Percentiles rank a stretch among this genome's conserved stretches.
These are phyloP conservation scores for Keiferia lycopersicella DNA, from an alignment of 2,888 invertebrate genomes.

Conservation along the genomic window DNA sequence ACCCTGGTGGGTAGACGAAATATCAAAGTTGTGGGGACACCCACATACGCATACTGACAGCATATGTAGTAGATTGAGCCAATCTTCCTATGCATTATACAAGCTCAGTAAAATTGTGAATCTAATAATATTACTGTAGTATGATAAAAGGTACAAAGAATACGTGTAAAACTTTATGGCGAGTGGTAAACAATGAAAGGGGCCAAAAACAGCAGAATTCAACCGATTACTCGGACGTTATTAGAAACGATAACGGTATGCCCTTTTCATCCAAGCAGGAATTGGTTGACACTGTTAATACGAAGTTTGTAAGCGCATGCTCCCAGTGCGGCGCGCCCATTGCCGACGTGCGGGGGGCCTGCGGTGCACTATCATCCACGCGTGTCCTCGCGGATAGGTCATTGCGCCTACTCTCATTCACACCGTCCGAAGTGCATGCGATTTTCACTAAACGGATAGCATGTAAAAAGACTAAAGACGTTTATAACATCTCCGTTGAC, in stretches of 20 bases:
- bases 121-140: neutral
- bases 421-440: neutral
- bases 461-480: conserved; percentile 4
- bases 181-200: neutral
- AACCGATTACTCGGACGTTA: neutral
- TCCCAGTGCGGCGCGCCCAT: neutral
- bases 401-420: neutral
- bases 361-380: neutral
- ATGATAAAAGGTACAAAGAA: neutral
- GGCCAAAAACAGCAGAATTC: neutral
- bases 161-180: neutral
- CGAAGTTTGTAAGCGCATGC: neutral
- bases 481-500: conserved; percentile 8
- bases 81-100: too few species aligned
- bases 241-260: neutral
- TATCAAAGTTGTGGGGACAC: too few species aligned
- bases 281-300: neutral
- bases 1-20: too few species aligned
- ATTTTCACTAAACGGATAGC: neutral
- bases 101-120: too few species aligned
- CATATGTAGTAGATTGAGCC: too few species aligned
- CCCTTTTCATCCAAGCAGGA: neutral
- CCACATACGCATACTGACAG: too few species aligned
- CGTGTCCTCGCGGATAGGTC: neutral
- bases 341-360: neutral